Base-by-base conservation (phyloP, 2,888 invertebrate species). In the Drosophila lacicola region DNA sequence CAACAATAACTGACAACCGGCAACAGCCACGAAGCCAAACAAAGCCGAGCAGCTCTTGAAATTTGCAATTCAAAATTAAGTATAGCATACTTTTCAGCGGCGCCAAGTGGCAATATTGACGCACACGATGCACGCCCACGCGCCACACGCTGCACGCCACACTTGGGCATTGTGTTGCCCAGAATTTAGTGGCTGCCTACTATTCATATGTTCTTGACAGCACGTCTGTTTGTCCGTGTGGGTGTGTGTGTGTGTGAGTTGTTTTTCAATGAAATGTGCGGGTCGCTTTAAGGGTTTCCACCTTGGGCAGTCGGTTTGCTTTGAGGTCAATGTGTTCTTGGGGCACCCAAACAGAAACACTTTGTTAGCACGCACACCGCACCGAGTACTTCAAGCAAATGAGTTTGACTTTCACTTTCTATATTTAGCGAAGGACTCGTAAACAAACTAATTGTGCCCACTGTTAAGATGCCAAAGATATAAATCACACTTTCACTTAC, bases 401-500 rank as follows among this genome's bases (percentile, higher is more conserved):
- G 60, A 58, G 67, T 70, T 74, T 67, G 77, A 62, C 73, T 75
- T 70, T 65, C 62, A 58, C 29, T 61, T 67, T 46, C 70, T 88
- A 85, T 74, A 68, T 85, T 74, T 77, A 83, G 70, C 39, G 25
- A 78, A 79, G 70, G 44, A 50, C 71, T 64, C 69, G 70, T 68
- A 65, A 80, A 67, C 46, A 63, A 63, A 54, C 47, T 64, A 53
- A 66, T 63, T 63, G n/a, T 39, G 29, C 17, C 19, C 19, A 55
- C 29, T 56, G 58, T 55, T 55, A 36, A 58, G 42, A 61, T 17
- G 29, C 2, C 2, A 17, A 4, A 42, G 21, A 55, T 49, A 62
- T 21, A 25, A n/a, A 45, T 8, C 5, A 14, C 4, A 21, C 1
- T 17, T 51, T 17, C 21, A 78, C 92, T 93, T 89, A 94, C 94